Evolutionary conservation across 2,888 invertebrate species (phyloP).

Genomic region (Amphimallon solstitiale): DNA sequence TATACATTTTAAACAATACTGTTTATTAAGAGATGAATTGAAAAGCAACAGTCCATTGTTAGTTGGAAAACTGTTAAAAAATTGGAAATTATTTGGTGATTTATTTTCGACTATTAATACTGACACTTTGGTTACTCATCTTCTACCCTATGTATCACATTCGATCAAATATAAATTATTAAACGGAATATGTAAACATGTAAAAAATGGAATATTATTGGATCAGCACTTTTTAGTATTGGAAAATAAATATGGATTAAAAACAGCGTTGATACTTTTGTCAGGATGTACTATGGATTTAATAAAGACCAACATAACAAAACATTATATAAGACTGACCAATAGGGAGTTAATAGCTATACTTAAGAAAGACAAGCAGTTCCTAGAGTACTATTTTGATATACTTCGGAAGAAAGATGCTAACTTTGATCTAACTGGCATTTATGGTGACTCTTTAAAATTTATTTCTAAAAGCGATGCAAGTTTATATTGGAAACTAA

Average conservation of each 20-base stretch:
- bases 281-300: constrained; percentile 35
- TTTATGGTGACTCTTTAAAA: neutral
- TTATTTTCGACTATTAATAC: constrained; percentile 23
- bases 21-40: constrained; percentile 32
- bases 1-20: constrained; percentile 31
- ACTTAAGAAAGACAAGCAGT: constrained; percentile 30
- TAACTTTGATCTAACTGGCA: neutral
- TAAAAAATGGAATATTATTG: constrained; percentile 31
- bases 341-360: constrained; percentile 34
- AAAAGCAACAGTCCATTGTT: constrained; percentile 34
- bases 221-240: constrained; percentile 36
- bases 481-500: constrained; percentile 15
- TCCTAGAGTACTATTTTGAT: constrained; percentile 36
- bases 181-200: constrained; percentile 18
- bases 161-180: constrained; percentile 35
- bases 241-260: constrained; percentile 37
- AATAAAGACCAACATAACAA: constrained; percentile 17
- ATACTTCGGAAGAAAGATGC: neutral
- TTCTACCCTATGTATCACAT: constrained; percentile 40
- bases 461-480: constrained; percentile 9
- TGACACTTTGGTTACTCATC: constrained; percentile 31
- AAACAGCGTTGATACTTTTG: constrained; percentile 33
- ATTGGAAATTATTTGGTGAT: constrained; percentile 4
- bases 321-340: constrained; percentile 23
- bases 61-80: constrained; percentile 39